Percentiles rank a stretch among this genome's conserved stretches.
phyloP scores from a whole-genome alignment of 2,113 vertebrate species.

The Murina feae region DNA sequence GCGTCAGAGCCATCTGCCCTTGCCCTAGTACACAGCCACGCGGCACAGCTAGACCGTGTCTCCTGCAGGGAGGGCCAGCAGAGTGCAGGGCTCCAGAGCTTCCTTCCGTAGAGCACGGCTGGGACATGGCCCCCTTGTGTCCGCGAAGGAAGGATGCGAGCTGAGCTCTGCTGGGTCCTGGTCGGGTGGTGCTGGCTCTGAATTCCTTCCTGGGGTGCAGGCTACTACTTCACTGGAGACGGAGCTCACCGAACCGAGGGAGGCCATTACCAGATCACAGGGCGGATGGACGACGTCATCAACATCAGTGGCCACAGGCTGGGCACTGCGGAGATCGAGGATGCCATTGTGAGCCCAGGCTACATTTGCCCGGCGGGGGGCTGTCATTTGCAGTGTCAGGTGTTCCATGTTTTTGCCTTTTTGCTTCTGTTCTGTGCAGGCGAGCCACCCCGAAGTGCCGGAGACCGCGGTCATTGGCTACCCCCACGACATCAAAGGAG shows the following conservation, averaged over 20 bases:
- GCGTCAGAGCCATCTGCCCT: neutral
- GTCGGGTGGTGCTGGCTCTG: neutral
- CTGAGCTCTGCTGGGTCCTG: accelerated
- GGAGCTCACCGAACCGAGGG: conserved; percentile 85
- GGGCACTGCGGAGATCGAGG: conserved; percentile 93
- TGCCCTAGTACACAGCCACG: neutral
- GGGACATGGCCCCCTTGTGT: accelerated
- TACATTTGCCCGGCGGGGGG: neutral
- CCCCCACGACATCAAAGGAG: conserved; percentile 91
- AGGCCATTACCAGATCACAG: conserved; percentile 93
- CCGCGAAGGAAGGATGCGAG: neutral
- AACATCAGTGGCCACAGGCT: conserved; percentile 93
- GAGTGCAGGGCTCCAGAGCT: neutral
- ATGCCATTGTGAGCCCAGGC: conserved; percentile 85
- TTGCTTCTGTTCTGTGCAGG: conserved; percentile 77
- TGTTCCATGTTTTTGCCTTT: neutral
- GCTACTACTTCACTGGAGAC: conserved; percentile 92
- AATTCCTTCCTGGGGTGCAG: conserved; percentile 70
- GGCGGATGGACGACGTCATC: conserved; percentile 93
- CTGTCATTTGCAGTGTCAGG: neutral
- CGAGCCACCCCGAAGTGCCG: conserved; percentile 90
- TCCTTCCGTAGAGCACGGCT: neutral
- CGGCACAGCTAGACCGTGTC: neutral
- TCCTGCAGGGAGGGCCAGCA: neutral
- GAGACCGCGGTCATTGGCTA: conserved; percentile 92